These are phyloP conservation scores for Chunga burmeisteri DNA, from an alignment of 2,113 vertebrate species.

Conservation along the genomic window DNA sequence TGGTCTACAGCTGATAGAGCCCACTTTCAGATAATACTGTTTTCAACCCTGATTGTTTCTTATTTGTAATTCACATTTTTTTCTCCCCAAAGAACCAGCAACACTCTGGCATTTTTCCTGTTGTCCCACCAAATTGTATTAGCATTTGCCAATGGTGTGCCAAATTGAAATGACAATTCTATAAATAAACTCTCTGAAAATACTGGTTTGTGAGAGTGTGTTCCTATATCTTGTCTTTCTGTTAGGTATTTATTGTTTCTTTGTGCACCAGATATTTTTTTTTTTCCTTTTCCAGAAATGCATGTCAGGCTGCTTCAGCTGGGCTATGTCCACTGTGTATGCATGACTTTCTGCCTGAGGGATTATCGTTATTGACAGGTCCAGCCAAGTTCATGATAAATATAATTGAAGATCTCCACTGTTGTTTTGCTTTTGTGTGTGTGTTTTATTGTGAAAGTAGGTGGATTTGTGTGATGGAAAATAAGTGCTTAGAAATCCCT, in stretches of 20 bases:
- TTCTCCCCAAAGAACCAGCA: neutral
- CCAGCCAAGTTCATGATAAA: neutral
- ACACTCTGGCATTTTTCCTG: neutral
- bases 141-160: slow-evolving; percentile 19
- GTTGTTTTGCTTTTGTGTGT: neutral
- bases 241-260: neutral
- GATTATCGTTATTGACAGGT: neutral
- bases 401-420: neutral
- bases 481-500: neutral
- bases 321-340: neutral
- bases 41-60: neutral
- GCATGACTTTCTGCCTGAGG: neutral
- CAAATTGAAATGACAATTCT: slow-evolving; percentile 15
- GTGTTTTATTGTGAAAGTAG: neutral
- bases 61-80: neutral
- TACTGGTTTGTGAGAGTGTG: neutral
- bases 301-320: neutral
- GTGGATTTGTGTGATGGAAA: neutral
- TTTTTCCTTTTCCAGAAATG: neutral
- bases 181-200: slow-evolving; percentile 52
- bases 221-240: neutral
- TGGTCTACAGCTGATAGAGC: neutral
- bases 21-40: neutral
- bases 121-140: slow-evolving; percentile 23
- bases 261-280: neutral